A percentile compares a stretch with the other conserved stretches of the same genome.
These are phyloP conservation scores for Neolamprologus toae DNA, from an alignment of 2,113 vertebrate genomes.

Conservation along the genomic window DNA sequence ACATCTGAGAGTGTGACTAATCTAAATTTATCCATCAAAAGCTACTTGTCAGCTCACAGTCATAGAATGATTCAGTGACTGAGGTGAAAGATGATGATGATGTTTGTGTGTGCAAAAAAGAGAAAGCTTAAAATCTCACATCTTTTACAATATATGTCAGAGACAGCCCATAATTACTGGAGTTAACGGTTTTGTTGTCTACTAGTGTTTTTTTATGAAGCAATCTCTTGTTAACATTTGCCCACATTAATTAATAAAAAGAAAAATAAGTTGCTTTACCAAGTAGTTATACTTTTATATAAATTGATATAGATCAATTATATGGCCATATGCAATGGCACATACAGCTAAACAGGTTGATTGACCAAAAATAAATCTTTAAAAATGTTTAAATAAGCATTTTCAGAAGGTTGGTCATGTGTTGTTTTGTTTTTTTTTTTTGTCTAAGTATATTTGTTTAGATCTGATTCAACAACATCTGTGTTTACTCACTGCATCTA, in stretches of 20 bases:
- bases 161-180: neutral
- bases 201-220: accelerated
- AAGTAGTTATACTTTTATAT: neutral
- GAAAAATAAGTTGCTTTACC: neutral
- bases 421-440: accelerated
- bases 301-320: neutral
- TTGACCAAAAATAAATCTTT: neutral
- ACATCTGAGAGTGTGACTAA: constrained; percentile 2
- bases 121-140: neutral
- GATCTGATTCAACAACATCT: neutral
- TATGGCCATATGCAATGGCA: neutral
- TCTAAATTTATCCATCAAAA: constrained; percentile 30
- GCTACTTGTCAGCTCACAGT: constrained; percentile 16
- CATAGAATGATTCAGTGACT: neutral
- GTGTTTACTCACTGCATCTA: neutral
- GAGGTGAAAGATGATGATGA: neutral
- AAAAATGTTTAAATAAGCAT: neutral
- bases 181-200: neutral
- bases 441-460: neutral
- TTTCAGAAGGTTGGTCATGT: neutral
- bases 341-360: neutral
- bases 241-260: accelerated
- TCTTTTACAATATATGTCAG: neutral
- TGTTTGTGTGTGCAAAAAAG: neutral
- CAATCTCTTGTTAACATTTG: accelerated